These are phyloP conservation scores for Solenodon paradoxus DNA, from an alignment of 2,113 vertebrate genomes.

Conservation along the genomic window DNA sequence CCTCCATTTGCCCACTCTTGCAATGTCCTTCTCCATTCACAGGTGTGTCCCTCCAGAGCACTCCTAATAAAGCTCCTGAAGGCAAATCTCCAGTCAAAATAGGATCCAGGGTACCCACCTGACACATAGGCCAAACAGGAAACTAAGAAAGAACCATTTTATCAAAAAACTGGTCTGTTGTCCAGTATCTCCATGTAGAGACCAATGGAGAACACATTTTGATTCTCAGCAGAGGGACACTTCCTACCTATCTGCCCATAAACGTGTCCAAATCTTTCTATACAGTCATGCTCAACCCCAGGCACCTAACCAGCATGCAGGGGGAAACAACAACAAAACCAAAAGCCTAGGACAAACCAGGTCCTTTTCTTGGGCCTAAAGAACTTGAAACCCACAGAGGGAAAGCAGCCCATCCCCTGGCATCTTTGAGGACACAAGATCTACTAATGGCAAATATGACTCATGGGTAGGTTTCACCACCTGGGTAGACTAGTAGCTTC, in stretches of 20 bases:
- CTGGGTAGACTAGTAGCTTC: neutral
- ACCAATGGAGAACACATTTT: neutral
- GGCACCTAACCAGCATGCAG: accelerated
- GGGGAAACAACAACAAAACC: no score
- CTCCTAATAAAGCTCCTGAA: no score
- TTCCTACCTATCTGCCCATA: neutral
- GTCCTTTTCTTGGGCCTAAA: neutral
- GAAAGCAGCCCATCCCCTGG: accelerated
- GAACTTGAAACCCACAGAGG: neutral
- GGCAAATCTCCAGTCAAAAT: neutral
- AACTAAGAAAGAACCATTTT: neutral
- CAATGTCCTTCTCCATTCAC: neutral
- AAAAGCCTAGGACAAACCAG: neutral
- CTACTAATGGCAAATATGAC: neutral
- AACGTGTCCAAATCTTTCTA: neutral
- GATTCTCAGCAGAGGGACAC: neutral
- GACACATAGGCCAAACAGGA: neutral
- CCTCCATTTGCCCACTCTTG: neutral
- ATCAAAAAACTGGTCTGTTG: neutral
- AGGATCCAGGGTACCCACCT: neutral
- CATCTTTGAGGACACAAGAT: neutral
- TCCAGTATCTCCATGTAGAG: neutral
- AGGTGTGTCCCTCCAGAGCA: neutral
- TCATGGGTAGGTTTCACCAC: neutral
- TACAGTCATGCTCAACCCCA: neutral